Evolutionary conservation across 1,140 invertebrate species (phyloP), one percentile per base, ranked within the genome.

Genomic region (Parasteatoda tepidariorum): DNA sequence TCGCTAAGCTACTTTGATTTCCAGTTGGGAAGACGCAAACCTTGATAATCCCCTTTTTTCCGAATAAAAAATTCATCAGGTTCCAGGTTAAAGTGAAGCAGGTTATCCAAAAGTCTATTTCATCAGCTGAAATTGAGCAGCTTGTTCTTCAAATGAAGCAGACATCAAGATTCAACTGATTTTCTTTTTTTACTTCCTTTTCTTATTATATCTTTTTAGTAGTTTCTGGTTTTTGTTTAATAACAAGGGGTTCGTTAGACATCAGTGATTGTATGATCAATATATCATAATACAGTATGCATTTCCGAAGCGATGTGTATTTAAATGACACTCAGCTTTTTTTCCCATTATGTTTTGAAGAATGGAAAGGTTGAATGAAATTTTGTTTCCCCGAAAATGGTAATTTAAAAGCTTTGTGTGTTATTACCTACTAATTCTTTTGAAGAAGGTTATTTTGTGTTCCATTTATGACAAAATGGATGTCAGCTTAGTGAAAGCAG

Each of bases 11-110:
- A 26, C 67, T 70, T 54, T 70, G 67, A 70, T 70, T 70, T 70
- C 33, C 48, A 24, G 67, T 6, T 26, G 34, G 67, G 54, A 28
- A 54, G 41, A 31, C 41, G 54, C 33, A 26, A 70, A 54, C 67
- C 38, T 70, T 70, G 38, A 70, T 70, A 70, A 70, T 28, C 34
- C 67, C 38, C n/a, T 28, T 41, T 41, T 70, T 70, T 70, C 22
- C 26, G 22, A 18, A 54, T 70, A 28, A 70, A 70, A 70, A 70
- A 54, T 70, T 70, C 67, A 70, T 48, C 34, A 48, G 6, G 22
- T 70, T 34, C 24, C 28, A 64, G 61, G 28, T n/a, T 28, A 18
- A n/a, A n/a, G n/a, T n/a, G n/a, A 64, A 31, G 28, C 61, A n/a
- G n/a, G 28, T 6, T 31, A 33, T 54, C 54, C 67, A 18, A 24